These are phyloP conservation scores for Equus przewalskii DNA, from an alignment of 2,113 vertebrate genomes.

Conservation along the genomic window DNA sequence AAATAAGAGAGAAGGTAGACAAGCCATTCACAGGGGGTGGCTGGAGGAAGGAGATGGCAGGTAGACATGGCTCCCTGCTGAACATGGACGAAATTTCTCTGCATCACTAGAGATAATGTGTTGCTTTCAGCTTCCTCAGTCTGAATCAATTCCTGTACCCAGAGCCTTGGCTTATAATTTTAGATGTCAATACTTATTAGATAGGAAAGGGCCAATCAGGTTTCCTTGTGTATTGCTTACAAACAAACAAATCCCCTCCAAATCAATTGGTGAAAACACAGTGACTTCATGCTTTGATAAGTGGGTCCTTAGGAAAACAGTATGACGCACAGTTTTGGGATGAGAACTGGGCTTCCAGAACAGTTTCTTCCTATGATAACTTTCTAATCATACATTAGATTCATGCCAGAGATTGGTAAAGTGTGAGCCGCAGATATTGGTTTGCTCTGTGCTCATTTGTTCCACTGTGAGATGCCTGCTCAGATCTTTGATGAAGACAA, in stretches of 20 bases:
- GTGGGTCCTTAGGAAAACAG: neutral
- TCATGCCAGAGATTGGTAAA: neutral
- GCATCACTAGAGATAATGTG: neutral
- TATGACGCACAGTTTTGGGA: neutral
- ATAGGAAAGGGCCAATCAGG: slow-evolving; percentile 2
- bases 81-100: neutral
- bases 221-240: slow-evolving; percentile 56
- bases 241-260: slow-evolving; percentile 38
- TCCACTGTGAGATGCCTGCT: neutral
- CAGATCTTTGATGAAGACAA: neutral
- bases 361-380: neutral
- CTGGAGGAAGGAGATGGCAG: neutral
- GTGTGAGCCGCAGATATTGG: neutral
- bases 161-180: neutral
- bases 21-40: neutral
- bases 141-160: neutral
- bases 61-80: neutral
- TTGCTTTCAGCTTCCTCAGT: slow-evolving; percentile 17
- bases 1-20: neutral
- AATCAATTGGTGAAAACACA: neutral
- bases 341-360: neutral
- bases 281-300: slow-evolving; percentile 25
- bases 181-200: slow-evolving; percentile 34
- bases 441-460: neutral
- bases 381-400: neutral